Conservation (phyloP, 1,140 invertebrate genomes). For the Andrena cerasifolii region DNA sequence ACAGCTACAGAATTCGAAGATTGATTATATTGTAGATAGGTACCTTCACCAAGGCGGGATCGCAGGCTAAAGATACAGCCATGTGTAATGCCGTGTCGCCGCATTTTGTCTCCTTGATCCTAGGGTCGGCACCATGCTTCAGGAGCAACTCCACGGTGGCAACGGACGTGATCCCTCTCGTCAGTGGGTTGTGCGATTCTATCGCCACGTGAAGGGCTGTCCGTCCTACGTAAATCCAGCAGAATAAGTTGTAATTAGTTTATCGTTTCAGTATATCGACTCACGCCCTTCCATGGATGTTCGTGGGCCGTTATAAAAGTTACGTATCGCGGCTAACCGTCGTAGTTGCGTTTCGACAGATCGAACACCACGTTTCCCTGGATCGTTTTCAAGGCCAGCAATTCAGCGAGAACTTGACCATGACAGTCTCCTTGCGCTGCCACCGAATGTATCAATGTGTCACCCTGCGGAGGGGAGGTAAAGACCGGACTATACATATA, state of each 20-base stretch:
- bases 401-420: conserved; percentile 64
- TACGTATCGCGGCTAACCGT: conserved; percentile 63
- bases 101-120: conserved; percentile 62
- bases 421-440: conserved; percentile 71
- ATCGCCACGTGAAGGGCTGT: conserved; percentile 74
- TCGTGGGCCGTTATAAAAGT: background rate
- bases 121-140: conserved; percentile 69
- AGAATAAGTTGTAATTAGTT: background rate
- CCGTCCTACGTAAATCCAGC: conserved; percentile 57
- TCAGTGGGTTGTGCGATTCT: conserved; percentile 62
- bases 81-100: conserved; percentile 73
- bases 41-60: conserved; percentile 73
- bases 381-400: conserved; percentile 67
- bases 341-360: conserved; percentile 71
- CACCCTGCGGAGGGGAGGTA: conserved; percentile 66
- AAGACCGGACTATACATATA: too few relatives aligned
- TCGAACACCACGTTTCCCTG: conserved; percentile 73
- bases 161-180: conserved; percentile 47
- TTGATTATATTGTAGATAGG: too few relatives aligned
- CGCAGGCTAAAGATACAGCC: conserved; percentile 65
- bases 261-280: too few relatives aligned
- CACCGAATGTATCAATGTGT: conserved; percentile 72
- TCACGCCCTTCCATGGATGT: background rate
- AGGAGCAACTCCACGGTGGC: conserved; percentile 64
- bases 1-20: too few relatives aligned